Base-by-base conservation (phyloP, 2,113 vertebrate genomes). In the Passer domesticus region DNA sequence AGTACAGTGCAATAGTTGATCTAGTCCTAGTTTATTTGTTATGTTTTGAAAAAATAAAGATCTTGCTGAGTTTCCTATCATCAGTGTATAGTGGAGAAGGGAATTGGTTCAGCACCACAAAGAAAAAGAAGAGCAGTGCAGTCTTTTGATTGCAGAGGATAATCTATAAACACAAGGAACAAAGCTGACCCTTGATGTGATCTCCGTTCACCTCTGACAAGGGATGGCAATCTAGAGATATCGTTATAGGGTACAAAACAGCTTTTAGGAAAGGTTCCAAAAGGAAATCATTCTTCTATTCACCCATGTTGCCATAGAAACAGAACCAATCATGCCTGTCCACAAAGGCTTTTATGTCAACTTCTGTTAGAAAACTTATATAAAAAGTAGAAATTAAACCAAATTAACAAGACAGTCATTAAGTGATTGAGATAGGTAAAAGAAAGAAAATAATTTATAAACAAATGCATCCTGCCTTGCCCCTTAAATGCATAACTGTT, bases 271-370 rank as follows among this genome's bases (percentile, higher is more conserved):
- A 96, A 94, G 91, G 90, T 97, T 98, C 96, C 97, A 98, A 97
- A 98, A 98, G 97, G 96, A 98, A 98, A 98, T 98, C 88, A 97
- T 97, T 98, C 96, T 97, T 96, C 96, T 96, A 95, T 98, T 93
- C 97, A 97, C 82, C 89, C 70, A 67, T 19, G 98, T 98, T 98
- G 95, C 98, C 69, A 98, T 98, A 96, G 98, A 92, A 98, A 98
- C 98, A 93, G 96, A 97, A 97, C 96, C 95, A 98, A 97, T 97
- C 97, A 96, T 97, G 96, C 80, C 93, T 97, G 94, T 94, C 96
- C 95, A 97, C 93, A 97, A 98, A 96, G 92, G 97, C 92, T 97
- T 98, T 97, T 96, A 97, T 97, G 97, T 96, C 97, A 97, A 96
- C 94, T 97, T 98, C 96, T 97, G 96, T 97, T 97, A 97, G 96